Evolutionary conservation across 2,888 invertebrate genomes (phyloP).

Genomic region (Liopterus haemorrhoidalis): DNA sequence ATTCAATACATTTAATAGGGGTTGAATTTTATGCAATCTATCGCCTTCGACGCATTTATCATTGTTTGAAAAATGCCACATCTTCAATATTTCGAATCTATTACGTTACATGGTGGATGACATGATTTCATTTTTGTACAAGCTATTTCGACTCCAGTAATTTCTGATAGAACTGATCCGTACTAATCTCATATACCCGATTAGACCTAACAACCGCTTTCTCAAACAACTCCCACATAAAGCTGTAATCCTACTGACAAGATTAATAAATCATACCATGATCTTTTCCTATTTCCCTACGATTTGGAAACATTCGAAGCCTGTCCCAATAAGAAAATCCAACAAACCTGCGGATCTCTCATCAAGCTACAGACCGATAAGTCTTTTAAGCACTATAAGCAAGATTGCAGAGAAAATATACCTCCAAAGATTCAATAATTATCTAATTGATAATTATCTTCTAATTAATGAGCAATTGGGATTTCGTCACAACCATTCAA

Average conservation of each 20-base stretch:
- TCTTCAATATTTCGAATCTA: constrained; percentile 27
- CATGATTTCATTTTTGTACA: constrained; percentile 21
- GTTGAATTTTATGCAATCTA: constrained; percentile 29
- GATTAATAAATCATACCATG: no score
- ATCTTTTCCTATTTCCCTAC: no score
- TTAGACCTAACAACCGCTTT: constrained; percentile 27
- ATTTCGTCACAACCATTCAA: no score
- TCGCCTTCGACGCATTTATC: constrained; percentile 27
- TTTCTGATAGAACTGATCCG: constrained; percentile 20
- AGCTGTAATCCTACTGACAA: no score
- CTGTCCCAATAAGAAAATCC: not conserved
- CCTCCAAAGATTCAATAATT: no score
- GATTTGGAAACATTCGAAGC: no score
- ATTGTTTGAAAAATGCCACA: constrained; percentile 34
- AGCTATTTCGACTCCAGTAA: constrained; percentile 29
- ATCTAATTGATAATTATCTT: no score
- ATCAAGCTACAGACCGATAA: not conserved
- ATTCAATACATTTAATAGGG: constrained; percentile 27
- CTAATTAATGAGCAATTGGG: no score
- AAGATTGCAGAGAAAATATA: no score
- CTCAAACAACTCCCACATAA: no score
- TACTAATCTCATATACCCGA: constrained; percentile 29
- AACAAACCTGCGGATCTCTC: constrained; percentile 8
- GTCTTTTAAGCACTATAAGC: no score
- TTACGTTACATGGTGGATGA: constrained; percentile 26